phyloP scores from a whole-genome alignment of 2,797 vertebrate species.

The Alfaro cultratus region DNA sequence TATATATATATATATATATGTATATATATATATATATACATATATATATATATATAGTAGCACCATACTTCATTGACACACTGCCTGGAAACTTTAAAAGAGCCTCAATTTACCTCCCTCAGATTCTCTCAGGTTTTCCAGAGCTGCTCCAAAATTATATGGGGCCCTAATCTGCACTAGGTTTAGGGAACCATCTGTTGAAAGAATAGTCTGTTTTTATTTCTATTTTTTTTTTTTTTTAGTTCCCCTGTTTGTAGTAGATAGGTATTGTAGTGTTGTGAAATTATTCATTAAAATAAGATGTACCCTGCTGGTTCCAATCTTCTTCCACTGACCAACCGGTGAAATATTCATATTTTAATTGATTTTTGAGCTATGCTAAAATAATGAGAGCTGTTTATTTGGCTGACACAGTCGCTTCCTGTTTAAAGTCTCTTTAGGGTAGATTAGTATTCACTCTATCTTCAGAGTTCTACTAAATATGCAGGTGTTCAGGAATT shows the following conservation, averaged over 20 bases:
- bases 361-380: background rate
- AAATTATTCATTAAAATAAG: background rate
- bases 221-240: too few species aligned
- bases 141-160: background rate
- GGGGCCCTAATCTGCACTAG: background rate
- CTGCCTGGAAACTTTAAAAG: background rate
- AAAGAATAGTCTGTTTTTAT: background rate
- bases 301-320: background rate
- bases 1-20: too few species aligned
- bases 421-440: background rate
- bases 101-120: background rate
- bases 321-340: background rate
- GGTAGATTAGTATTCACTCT: background rate
- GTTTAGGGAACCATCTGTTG: background rate
- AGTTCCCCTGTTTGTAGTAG: background rate
- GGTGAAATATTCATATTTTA: background rate
- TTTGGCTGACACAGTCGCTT: background rate
- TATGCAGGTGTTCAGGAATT: background rate
- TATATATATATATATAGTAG: background rate
- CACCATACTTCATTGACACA: background rate
- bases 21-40: too few species aligned
- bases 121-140: background rate
- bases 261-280: background rate
- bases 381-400: background rate
- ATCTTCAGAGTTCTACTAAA: background rate